These are phyloP conservation scores for Atta texana DNA, from an alignment of 1,140 invertebrate genomes.

Conservation along the genomic window DNA sequence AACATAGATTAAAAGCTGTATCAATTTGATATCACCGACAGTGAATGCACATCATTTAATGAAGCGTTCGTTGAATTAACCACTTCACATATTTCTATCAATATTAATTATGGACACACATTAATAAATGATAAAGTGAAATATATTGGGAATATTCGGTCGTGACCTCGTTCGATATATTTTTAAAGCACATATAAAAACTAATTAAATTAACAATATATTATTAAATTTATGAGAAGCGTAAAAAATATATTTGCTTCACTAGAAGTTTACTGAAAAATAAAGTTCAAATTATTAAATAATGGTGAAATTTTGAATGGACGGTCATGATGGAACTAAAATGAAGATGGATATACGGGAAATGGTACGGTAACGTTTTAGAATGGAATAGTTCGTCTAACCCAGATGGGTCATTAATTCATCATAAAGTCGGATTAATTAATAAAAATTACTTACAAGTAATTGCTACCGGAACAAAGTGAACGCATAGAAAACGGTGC, in stretches of 20 bases:
- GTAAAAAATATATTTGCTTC: background rate
- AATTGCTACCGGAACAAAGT: constrained; percentile 5
- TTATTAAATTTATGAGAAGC: background rate
- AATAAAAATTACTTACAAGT: constrained; percentile 56
- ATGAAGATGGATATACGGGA: constrained; percentile 62
- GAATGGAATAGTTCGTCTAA: constrained; percentile 46
- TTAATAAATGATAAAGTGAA: constrained; percentile 33
- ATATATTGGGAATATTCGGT: constrained; percentile 3
- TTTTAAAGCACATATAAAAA: background rate
- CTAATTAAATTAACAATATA: background rate
- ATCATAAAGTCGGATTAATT: constrained; percentile 59
- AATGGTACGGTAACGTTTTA: constrained; percentile 56
- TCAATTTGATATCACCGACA: constrained; percentile 14
- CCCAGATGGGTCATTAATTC: constrained; percentile 57
- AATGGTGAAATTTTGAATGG: constrained; percentile 40
- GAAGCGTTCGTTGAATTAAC: constrained; percentile 20
- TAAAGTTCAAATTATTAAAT: constrained; percentile 47
- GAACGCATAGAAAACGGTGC: background rate
- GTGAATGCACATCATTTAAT: constrained; percentile 51
- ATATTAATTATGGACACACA: constrained; percentile 39
- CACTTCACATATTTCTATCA: constrained; percentile 39
- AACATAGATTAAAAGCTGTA: constrained; percentile 31
- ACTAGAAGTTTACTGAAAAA: background rate
- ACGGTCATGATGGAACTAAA: constrained; percentile 49
- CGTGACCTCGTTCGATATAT: background rate